These are phyloP conservation scores for Matsumurasca onukii DNA, from an alignment of 1,140 invertebrate species.

Conservation along the genomic window DNA sequence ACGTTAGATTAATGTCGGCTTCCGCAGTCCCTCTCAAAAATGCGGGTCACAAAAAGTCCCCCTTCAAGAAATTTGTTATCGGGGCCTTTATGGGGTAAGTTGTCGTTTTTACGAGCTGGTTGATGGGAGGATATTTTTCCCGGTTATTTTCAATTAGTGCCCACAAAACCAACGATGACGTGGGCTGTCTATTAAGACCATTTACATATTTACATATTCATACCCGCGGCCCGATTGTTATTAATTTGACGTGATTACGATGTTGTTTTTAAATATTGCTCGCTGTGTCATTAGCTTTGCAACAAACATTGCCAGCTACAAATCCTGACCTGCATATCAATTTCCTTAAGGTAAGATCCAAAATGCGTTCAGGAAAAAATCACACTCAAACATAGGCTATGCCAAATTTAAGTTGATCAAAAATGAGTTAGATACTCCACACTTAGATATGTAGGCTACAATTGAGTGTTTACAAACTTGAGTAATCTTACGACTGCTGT, in stretches of 20 bases:
- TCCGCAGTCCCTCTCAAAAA: neutral
- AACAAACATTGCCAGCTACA: no score
- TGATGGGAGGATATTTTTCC: neutral
- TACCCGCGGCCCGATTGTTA: neutral
- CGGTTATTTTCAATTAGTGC: constrained; percentile 9
- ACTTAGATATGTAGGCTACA: no score
- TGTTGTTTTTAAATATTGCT: no score
- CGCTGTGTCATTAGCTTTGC: no score
- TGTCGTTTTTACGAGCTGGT: neutral
- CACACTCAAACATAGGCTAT: no score
- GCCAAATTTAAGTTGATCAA: no score
- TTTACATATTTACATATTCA: constrained; percentile 12
- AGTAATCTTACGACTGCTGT: no score
- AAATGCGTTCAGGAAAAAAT: no score
- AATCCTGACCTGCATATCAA: no score
- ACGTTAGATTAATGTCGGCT: constrained; percentile 8
- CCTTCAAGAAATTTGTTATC: constrained; percentile 9
- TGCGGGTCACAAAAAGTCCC: constrained; percentile 4
- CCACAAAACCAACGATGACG: neutral
- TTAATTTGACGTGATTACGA: neutral
- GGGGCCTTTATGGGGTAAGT: neutral
- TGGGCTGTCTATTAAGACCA: constrained; percentile 5
- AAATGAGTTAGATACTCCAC: no score
- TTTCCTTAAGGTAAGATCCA: no score
- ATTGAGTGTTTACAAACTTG: no score